Conservation (phyloP, 2,113 vertebrate genomes). For the Elachura formosa region DNA sequence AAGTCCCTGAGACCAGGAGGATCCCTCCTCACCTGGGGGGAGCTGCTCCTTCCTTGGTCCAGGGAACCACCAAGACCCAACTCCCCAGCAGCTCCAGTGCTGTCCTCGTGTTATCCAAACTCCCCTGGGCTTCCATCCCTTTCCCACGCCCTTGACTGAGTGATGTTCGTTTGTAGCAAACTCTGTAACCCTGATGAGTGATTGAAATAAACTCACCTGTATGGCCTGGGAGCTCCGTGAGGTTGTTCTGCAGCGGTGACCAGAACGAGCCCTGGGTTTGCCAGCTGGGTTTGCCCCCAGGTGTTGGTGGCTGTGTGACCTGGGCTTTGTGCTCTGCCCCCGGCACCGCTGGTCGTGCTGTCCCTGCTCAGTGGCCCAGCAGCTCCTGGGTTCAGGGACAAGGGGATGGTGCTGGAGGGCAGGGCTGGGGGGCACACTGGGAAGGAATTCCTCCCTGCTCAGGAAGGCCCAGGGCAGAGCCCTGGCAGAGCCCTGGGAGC, state of each 20-base stretch:
- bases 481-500: neutral
- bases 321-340: neutral
- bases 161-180: neutral
- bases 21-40: neutral
- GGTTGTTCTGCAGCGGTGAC: neutral
- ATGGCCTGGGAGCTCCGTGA: neutral
- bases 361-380: neutral
- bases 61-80: neutral
- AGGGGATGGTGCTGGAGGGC: neutral
- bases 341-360: neutral
- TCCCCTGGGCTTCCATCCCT: neutral
- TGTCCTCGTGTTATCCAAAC: neutral
- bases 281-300: neutral
- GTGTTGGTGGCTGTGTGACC: rapidly evolving
- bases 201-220: slow-evolving; percentile 40
- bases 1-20: neutral
- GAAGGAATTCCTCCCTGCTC: neutral
- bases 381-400: neutral
- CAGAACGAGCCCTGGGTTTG: neutral
- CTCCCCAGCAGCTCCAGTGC: rapidly evolving
- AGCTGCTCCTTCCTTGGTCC: neutral
- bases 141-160: neutral
- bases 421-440: rapidly evolving
- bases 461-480: neutral
- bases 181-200: neutral